A percentile compares a stretch with the other conserved stretches of the same genome.
Conservation (phyloP, 2,797 vertebrate species). For the Picus viridis region DNA sequence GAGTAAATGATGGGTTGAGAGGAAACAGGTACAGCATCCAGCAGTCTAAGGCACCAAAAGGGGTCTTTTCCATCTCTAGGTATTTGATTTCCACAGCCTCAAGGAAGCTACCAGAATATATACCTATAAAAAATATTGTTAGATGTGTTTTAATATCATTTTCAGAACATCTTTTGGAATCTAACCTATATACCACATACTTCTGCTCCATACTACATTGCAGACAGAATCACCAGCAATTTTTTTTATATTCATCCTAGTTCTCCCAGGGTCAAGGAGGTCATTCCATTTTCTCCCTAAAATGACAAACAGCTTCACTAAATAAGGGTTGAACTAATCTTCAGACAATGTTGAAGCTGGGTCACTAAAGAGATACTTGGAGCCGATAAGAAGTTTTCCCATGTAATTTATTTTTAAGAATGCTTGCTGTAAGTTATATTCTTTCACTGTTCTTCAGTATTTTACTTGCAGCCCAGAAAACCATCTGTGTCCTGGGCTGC, state of each 20-base stretch:
- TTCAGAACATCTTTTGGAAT: not conserved
- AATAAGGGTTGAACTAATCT: not conserved
- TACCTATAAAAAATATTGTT: not conserved
- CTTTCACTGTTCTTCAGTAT: not conserved
- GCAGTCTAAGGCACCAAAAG: not conserved
- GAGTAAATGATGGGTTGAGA: not conserved
- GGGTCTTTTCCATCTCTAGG: not conserved
- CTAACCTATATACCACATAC: not conserved
- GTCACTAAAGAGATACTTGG: not conserved
- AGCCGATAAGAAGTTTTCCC: not conserved
- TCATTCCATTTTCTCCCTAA: not conserved
- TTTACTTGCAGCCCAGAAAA: no score
- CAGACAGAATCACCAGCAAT: not conserved
- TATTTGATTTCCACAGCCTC: not conserved
- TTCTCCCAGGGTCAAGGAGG: not conserved
- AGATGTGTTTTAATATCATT: not conserved
- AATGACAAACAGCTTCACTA: not conserved
- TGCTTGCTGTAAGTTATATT: not conserved
- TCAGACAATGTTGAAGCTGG: not conserved
- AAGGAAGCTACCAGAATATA: not conserved
- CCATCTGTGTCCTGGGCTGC: no score
- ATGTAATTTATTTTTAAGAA: not conserved
- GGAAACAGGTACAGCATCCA: accelerated
- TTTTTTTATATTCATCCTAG: not conserved
- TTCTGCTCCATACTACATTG: not conserved